Conservation (phyloP, 2,113 vertebrate genomes). For the Pygoscelis antarcticus region DNA sequence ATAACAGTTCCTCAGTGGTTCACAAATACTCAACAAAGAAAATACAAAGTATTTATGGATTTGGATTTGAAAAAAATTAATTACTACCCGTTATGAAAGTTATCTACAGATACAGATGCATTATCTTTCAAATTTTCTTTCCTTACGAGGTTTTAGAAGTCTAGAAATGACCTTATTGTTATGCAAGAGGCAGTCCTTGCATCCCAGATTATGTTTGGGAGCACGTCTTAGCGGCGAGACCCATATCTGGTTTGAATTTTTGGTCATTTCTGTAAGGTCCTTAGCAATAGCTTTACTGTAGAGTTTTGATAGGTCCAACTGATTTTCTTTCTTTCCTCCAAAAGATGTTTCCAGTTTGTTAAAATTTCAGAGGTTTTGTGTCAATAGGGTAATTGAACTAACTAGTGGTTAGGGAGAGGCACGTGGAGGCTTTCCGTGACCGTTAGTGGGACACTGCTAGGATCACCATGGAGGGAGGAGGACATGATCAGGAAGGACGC, state of each 20-base stretch:
- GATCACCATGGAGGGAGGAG: neutral
- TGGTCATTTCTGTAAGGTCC: neutral
- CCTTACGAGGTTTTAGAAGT: neutral
- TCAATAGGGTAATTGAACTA: neutral
- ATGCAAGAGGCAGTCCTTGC: neutral
- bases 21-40: neutral
- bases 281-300: neutral
- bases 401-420: neutral
- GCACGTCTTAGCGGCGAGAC: rapidly evolving
- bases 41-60: neutral
- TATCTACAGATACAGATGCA: neutral
- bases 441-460: rapidly evolving
- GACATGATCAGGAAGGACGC: neutral
- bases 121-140: neutral
- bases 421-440: neutral
- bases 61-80: neutral
- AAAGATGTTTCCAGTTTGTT: neutral
- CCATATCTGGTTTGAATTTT: neutral
- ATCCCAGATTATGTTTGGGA: neutral
- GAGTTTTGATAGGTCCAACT: neutral
- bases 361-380: neutral
- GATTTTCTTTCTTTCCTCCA: neutral
- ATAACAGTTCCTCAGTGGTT: neutral
- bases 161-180: neutral
- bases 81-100: neutral